Evolutionary conservation across 2,113 vertebrate genomes (phyloP).

Genomic region (Hydrolagus affinis): DNA sequence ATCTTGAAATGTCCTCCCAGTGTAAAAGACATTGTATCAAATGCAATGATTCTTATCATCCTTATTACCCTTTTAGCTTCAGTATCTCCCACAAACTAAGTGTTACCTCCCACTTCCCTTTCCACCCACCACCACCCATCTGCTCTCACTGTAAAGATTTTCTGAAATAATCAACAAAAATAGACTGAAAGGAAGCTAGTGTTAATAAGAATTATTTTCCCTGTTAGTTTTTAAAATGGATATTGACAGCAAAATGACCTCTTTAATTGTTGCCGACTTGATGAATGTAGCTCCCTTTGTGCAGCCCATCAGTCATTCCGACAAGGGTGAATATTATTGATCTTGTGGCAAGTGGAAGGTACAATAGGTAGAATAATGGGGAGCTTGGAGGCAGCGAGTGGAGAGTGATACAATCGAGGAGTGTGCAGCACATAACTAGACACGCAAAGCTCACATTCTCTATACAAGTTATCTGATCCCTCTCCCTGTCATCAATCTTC

Average conservation of each 20-base stretch:
- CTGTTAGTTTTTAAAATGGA: neutral
- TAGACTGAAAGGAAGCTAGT: neutral
- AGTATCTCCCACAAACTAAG: too few relatives aligned
- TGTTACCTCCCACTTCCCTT: neutral
- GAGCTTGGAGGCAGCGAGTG: neutral
- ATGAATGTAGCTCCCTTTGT: neutral
- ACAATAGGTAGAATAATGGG: neutral
- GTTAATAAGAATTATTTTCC: conserved; percentile 15
- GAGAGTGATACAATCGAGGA: neutral
- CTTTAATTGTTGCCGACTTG: conserved; percentile 2
- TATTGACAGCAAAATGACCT: neutral
- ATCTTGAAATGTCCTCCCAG: too few relatives aligned
- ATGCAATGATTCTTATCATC: too few relatives aligned
- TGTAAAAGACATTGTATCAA: too few relatives aligned
- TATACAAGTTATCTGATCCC: too few relatives aligned
- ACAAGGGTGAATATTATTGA: neutral
- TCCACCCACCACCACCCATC: neutral
- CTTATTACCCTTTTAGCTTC: too few relatives aligned
- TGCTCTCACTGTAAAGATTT: neutral
- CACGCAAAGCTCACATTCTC: neutral
- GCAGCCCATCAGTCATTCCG: neutral
- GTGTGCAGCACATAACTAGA: neutral
- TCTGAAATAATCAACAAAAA: neutral
- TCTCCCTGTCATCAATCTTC: too few relatives aligned
- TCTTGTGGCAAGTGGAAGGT: neutral